A percentile compares a stretch with the other conserved stretches of the same genome.
Evolutionary conservation across 2,113 vertebrate species (phyloP).

Genomic region (Colistium nudipinnis): DNA sequence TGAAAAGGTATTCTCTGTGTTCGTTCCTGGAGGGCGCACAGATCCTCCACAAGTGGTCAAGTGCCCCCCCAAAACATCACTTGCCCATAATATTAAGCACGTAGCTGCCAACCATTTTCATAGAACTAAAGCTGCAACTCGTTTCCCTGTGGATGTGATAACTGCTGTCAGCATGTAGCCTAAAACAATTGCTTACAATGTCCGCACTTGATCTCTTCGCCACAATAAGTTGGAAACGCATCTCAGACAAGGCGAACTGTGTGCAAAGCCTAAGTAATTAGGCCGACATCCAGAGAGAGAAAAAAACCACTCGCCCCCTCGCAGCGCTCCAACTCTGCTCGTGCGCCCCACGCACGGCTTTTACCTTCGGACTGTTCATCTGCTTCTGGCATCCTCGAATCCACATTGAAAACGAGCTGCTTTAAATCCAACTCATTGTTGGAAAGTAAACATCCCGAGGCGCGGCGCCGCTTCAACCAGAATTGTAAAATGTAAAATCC

Average conservation of each 20-base stretch:
- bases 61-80: constrained; percentile 4
- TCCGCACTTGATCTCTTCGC: neutral
- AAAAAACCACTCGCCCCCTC: constrained; percentile 45
- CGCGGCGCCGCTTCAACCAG: constrained; percentile 44
- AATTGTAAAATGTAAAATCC: constrained; percentile 64
- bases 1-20: constrained; percentile 20
- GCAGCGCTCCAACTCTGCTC: constrained; percentile 54
- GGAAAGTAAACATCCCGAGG: constrained; percentile 38
- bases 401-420: constrained; percentile 77
- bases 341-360: constrained; percentile 44
- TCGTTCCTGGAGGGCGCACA: neutral
- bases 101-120: constrained; percentile 45
- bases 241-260: neutral
- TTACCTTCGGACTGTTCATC: constrained; percentile 84
- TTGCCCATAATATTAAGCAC: constrained; percentile 13
- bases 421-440: constrained; percentile 71
- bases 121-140: constrained; percentile 23
- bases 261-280: no score
- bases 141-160: constrained; percentile 22
- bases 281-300: constrained; percentile 35
- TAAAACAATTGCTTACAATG: neutral
- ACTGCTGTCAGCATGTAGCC: constrained; percentile 2
- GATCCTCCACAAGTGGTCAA: constrained; percentile 17
- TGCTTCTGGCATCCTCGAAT: constrained; percentile 81
- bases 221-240: constrained; percentile 16